Evolutionary conservation across 2,888 invertebrate species (phyloP), one percentile per base, ranked within the genome.

Genomic region (Mycalesis mineus): DNA sequence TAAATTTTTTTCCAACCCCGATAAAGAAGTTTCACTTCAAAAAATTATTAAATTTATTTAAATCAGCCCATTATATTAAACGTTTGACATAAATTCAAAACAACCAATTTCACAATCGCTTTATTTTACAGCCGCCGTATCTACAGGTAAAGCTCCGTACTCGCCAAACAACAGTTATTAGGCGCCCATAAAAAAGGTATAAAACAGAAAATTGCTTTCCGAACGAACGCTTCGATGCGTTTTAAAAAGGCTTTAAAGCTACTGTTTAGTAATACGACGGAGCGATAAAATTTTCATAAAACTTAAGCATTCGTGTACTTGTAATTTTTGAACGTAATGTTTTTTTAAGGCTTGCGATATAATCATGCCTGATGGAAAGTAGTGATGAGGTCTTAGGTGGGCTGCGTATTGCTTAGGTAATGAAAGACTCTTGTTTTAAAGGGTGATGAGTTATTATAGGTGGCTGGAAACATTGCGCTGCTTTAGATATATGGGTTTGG

Each of bases 151-250:
- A 37, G 6, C 31, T 31, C 9, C 5, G 15, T 15, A 39, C 14
- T 14, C 39, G 39, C 14, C 14, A 9, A 31, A 29, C 14, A 44
- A 6, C 36, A 13, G 40, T 49, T 15, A 42, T 50, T 44, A 50
- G 13, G 49, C 28, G 42, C 17, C 42, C 42, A 28, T 56, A 56
- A 56, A 44, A 56, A 28, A 28, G 36, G 14, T 37, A 36, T 52
- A 45, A 45, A 53, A 45, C 37, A 22, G 36, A 37, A 37, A 52
- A 52, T 42, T 33, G 15, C 11, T 22, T 52, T 52, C 36, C 15
- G n/a, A 52, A 52, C 33, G 31, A 41, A 33, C 41, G 41, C 7
- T 52, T 9, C 42, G 13, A 44, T 44, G 22, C 33, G 22, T 44
- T 17, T 53, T 37, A 22, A 47, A 33, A 47, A 44, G 8, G 44